Evolutionary conservation across 1,140 invertebrate genomes (phyloP).

Genomic region (Tetragonula clypearis): DNA sequence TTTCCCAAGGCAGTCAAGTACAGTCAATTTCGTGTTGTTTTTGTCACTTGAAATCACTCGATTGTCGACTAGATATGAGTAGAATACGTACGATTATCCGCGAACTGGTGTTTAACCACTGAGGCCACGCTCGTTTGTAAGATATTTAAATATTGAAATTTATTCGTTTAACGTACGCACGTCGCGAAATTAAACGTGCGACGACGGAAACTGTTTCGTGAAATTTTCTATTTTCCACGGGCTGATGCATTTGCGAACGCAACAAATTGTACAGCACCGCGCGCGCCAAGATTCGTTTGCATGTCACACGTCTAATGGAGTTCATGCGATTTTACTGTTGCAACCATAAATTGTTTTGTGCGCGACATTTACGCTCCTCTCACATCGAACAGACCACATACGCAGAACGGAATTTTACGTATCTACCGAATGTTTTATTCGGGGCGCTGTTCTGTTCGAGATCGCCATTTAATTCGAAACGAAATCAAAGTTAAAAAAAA

Average conservation of each 20-base stretch:
- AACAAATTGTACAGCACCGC: slow-evolving; percentile 52
- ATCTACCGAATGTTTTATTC: background rate
- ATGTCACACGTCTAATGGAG: slow-evolving; percentile 62
- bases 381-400: slow-evolving; percentile 47
- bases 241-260: background rate
- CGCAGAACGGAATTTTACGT: slow-evolving; percentile 10
- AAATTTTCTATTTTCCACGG: slow-evolving; percentile 14
- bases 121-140: background rate
- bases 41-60: background rate
- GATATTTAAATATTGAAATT: background rate
- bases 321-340: slow-evolving; percentile 63
- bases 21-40: background rate
- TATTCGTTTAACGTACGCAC: slow-evolving; percentile 13
- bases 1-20: background rate
- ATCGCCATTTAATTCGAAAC: background rate
- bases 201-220: slow-evolving; percentile 53
- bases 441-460: background rate
- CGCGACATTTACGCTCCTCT: slow-evolving; percentile 61
- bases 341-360: slow-evolving; percentile 65
- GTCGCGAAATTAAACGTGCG: slow-evolving; percentile 1
- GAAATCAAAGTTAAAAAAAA: background rate
- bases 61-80: background rate
- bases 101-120: background rate
- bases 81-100: slow-evolving; percentile 4
- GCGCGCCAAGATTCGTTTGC: slow-evolving; percentile 60